A percentile compares a stretch with the other conserved stretches of the same genome.
Evolutionary conservation across 2,113 vertebrate genomes (phyloP).

Genomic region (Tretioscincus oriximinensis): DNA sequence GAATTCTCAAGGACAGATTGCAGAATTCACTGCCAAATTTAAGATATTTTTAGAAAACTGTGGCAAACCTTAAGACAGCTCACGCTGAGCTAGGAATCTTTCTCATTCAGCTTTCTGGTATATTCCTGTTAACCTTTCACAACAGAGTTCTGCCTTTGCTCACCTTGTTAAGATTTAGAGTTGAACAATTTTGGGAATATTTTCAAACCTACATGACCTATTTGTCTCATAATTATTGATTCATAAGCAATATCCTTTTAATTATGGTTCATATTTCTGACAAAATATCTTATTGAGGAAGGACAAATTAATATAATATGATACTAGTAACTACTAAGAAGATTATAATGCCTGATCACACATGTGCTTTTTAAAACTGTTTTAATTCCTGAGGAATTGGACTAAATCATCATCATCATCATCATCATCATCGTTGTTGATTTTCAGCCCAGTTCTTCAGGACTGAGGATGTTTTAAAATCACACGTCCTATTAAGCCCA

Average conservation of each 20-base stretch:
- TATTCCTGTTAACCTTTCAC: not conserved
- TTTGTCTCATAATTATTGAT: not conserved
- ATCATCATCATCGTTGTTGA: too few relatives aligned
- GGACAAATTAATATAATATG: not conserved
- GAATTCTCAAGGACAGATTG: not conserved
- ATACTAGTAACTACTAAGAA: not conserved
- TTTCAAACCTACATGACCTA: not conserved
- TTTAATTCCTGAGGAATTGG: too few relatives aligned
- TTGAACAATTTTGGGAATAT: not conserved
- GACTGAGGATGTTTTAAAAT: too few relatives aligned
- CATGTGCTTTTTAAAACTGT: too few relatives aligned
- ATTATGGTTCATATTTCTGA: not conserved
- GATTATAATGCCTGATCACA: not conserved
- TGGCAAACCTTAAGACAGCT: not conserved
- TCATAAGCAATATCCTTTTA: fast-evolving
- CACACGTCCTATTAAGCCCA: too few relatives aligned
- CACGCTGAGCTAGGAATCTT: not conserved
- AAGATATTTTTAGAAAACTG: not conserved
- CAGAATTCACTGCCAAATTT: not conserved
- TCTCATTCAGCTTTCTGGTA: not conserved
- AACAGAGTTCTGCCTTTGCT: not conserved
- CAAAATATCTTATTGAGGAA: not conserved
- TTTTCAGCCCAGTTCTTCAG: too few relatives aligned
- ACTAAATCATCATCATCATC: too few relatives aligned
- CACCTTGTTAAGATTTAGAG: not conserved